phyloP scores from a whole-genome alignment of 2,797 vertebrate genomes.

The Lindbergichthys nudifrons region DNA sequence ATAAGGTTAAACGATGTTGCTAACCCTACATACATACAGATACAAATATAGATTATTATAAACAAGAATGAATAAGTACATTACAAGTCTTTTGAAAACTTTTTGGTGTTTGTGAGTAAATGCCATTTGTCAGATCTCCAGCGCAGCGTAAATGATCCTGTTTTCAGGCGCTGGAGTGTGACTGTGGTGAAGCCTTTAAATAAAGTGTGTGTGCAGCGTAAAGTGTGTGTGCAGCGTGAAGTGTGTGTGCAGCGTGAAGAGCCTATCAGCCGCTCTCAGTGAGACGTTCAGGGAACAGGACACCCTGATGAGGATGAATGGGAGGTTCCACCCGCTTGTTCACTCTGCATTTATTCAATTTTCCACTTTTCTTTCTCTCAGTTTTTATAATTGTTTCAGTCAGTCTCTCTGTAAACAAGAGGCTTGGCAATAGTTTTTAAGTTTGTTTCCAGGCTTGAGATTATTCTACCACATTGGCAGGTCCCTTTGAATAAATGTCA shows the following conservation, averaged over 20 bases:
- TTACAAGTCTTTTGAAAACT: neutral
- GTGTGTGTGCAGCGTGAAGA: conserved; percentile 50
- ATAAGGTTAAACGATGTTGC: no score
- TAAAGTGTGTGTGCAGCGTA: conserved; percentile 15
- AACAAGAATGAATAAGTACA: no score
- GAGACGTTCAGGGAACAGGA: conserved; percentile 63
- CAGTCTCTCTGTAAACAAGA: conserved; percentile 25
- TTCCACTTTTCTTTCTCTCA: conserved; percentile 21
- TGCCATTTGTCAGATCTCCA: conserved; percentile 54
- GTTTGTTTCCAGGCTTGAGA: conserved; percentile 4
- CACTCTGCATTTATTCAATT: conserved; percentile 58
- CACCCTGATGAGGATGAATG: conserved; percentile 75
- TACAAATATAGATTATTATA: no score
- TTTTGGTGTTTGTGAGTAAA: conserved; percentile 23
- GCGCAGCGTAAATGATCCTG: conserved; percentile 19
- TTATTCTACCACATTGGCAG: conserved; percentile 21
- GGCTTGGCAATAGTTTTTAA: neutral
- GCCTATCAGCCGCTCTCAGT: conserved; percentile 57
- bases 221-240: conserved; percentile 31
- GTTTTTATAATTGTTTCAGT: conserved; percentile 1
- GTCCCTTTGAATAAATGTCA: no score
- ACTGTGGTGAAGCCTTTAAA: conserved; percentile 49
- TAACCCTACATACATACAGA: no score
- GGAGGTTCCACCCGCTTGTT: conserved; percentile 45
- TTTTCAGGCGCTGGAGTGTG: neutral